A percentile compares a stretch with the other conserved stretches of the same genome.
phyloP scores from a whole-genome alignment of 2,113 vertebrate species.

The Cyanoramphus novaezelandiae region DNA sequence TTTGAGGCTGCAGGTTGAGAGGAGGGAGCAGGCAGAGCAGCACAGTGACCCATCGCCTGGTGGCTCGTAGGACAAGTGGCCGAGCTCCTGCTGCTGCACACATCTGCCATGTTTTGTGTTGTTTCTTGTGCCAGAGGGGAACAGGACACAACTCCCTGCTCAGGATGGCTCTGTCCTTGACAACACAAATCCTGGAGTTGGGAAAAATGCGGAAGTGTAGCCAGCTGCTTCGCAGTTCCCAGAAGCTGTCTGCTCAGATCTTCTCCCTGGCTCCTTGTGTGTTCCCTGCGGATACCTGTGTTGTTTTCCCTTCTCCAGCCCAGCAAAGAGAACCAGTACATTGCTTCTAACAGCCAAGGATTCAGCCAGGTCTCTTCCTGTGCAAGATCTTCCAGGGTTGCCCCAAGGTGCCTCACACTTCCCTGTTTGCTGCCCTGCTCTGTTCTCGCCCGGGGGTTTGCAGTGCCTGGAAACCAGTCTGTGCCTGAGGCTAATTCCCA shows the following conservation, averaged over 20 bases:
- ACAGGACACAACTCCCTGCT: rapidly evolving
- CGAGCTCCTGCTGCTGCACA: rapidly evolving
- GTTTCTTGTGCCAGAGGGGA: neutral
- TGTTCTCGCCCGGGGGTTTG: neutral
- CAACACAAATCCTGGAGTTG: neutral
- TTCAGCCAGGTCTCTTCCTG: neutral
- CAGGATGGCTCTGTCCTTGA: neutral
- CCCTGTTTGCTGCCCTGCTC: neutral
- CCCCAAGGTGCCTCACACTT: neutral
- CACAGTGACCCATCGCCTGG: neutral
- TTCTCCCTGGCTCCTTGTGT: neutral
- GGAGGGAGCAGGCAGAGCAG: neutral
- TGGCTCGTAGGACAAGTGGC: neutral
- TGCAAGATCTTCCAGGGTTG: neutral
- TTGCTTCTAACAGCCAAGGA: neutral
- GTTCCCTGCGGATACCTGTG: neutral
- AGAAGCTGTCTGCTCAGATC: rapidly evolving
- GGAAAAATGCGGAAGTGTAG: neutral
- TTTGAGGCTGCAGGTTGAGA: neutral
- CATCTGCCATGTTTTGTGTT: rapidly evolving
- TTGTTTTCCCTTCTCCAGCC: neutral
- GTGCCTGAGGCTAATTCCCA: neutral
- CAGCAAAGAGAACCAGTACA: neutral
- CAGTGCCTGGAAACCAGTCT: neutral
- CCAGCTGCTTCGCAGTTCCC: neutral